phyloP scores from a whole-genome alignment of 2,113 vertebrate genomes.

The Paradoxurus hermaphroditus region DNA sequence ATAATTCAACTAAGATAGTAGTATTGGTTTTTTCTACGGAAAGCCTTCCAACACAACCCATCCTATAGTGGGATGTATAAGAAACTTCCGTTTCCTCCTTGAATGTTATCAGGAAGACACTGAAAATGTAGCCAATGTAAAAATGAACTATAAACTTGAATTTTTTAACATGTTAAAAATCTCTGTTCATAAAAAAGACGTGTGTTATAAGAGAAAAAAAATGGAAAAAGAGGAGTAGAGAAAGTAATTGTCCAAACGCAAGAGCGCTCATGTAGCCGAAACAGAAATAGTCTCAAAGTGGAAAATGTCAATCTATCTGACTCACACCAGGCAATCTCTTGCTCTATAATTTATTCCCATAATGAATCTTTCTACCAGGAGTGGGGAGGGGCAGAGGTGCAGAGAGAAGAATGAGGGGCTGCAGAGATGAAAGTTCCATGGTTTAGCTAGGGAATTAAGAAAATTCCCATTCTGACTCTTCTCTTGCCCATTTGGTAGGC shows the following conservation, averaged over 20 bases:
- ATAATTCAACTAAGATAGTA: not conserved
- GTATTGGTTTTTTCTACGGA: constrained; percentile 28
- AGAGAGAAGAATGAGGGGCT: not conserved
- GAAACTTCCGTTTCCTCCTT: not conserved
- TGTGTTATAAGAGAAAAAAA: not conserved
- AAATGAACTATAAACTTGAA: constrained; percentile 17
- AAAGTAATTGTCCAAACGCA: not conserved
- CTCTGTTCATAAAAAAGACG: constrained; percentile 15
- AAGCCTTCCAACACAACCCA: not conserved
- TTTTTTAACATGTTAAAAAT: not conserved
- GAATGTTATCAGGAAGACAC: constrained; percentile 9
- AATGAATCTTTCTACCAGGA: not conserved
- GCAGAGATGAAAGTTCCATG: not conserved
- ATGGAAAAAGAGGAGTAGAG: not conserved
- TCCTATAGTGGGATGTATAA: not conserved
- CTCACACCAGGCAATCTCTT: not conserved
- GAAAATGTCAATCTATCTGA: not conserved
- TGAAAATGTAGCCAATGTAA: not conserved
- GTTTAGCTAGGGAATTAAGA: not conserved
- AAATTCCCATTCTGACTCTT: not conserved
- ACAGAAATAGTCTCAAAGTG: not conserved
- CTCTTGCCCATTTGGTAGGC: not conserved
- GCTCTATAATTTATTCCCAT: not conserved
- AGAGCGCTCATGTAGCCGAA: not conserved
- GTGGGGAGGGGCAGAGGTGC: not conserved